A percentile compares a stretch with the other conserved stretches of the same genome.
Conservation (phyloP, 2,797 vertebrate genomes). For the Cottoperca gobio region DNA sequence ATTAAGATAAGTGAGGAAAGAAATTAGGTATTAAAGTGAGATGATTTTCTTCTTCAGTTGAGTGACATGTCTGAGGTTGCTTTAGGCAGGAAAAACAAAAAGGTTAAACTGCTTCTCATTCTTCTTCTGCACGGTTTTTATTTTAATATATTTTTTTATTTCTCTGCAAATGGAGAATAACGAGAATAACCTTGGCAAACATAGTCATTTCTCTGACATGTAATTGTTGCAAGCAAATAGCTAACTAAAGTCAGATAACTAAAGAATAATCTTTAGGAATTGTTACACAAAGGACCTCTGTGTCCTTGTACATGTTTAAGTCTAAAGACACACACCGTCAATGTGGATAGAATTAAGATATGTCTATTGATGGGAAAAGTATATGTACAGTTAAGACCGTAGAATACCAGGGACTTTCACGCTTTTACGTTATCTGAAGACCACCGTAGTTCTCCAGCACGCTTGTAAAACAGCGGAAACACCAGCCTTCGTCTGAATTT, state of each 20-base stretch:
- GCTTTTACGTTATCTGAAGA: no score
- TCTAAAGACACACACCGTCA: not conserved
- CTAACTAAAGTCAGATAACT: not conserved
- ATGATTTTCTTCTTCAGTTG: slow-evolving; percentile 19
- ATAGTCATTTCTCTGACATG: not conserved
- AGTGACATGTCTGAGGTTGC: not conserved
- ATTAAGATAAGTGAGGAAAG: slow-evolving; percentile 24
- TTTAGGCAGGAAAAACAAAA: not conserved
- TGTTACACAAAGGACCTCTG: not conserved
- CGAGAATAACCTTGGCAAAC: not conserved
- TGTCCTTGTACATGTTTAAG: not conserved
- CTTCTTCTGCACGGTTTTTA: no score
- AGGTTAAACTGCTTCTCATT: not conserved
- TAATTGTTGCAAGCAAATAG: no score
- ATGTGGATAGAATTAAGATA: no score
- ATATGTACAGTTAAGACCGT: no score
- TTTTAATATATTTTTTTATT: no score
- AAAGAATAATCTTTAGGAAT: not conserved
- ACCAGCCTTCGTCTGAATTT: no score
- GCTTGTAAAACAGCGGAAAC: no score
- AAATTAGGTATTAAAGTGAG: slow-evolving; percentile 7
- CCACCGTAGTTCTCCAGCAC: no score
- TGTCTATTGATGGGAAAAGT: no score
- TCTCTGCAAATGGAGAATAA: not conserved
- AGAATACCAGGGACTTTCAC: no score